Evolutionary conservation across 30 jellyfish, hydroid and myxozoan species (phyloP).

Genomic region (Turritopsis dohrnii): DNA sequence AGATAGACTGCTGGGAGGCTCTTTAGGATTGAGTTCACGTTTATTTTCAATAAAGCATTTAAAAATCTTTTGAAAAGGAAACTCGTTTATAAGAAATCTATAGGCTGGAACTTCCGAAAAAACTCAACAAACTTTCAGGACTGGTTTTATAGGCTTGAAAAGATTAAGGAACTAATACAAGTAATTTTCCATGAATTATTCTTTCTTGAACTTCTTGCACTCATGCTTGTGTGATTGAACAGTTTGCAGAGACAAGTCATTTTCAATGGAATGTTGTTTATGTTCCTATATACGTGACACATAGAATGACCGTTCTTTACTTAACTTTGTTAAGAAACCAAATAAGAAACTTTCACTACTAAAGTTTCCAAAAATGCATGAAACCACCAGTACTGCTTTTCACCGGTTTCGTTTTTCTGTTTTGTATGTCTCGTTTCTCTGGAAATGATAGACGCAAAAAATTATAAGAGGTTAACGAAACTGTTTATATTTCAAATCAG

Average conservation of each 20-base stretch:
- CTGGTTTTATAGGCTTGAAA: not conserved
- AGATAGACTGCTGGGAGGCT: too few species aligned
- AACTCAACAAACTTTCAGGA: not conserved
- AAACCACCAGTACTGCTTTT: conserved; percentile 1
- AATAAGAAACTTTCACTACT: not conserved
- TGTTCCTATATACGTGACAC: not conserved
- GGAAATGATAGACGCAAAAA: too few species aligned
- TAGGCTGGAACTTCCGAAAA: not conserved
- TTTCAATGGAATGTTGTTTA: not conserved
- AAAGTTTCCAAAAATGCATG: not conserved
- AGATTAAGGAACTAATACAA: not conserved
- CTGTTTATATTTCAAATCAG: too few species aligned
- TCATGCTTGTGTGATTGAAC: not conserved
- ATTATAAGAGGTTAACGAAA: too few species aligned
- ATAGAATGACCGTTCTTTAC: conserved; percentile 6
- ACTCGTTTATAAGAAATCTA: conserved; percentile 1
- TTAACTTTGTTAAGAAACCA: conserved; percentile 7
- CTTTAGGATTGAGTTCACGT: too few species aligned
- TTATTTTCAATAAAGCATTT: too few species aligned
- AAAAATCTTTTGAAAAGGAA: not conserved
- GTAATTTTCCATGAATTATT: not conserved
- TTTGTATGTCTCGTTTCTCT: too few species aligned
- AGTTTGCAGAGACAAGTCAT: not conserved
- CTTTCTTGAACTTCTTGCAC: not conserved
- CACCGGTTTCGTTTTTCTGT: conserved; percentile 6